Base-by-base conservation (phyloP, 1,140 invertebrate species). In the Eupeodes corollae region DNA sequence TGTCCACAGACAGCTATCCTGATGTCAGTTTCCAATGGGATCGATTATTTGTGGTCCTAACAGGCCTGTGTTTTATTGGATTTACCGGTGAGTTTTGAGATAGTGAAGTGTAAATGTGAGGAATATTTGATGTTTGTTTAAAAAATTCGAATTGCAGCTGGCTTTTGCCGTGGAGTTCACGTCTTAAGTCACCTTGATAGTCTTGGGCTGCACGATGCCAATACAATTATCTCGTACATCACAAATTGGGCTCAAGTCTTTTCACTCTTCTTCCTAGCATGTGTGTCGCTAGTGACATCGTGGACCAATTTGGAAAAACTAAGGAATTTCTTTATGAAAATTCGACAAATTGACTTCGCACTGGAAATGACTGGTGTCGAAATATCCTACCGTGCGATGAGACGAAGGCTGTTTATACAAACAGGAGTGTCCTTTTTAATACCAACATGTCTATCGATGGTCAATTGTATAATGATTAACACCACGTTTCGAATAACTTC, bases 401-500 rank as follows among this genome's bases (percentile, higher is more conserved):
- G 47, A 3, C 42, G 37, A 16, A 19, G 26, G 18, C 26, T 54
- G 9, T 42, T 47, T 1, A 34, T 44, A 6, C 30, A 52, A 46
- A 47, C 52, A 2, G 31, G 38, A 5, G 35, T 47, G 14, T 34
- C 40, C 12, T 31, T 49, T 5, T n/a, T 54, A 13, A 33, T 54
- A 6, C 47, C 52, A 3, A 33, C 35, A 5, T 34, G 16, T 5
- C 19, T 49, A n/a, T 54, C 52, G 1, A 54, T 54, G 52, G 47
- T 54, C 11, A 54, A 54, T 43, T 54, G 52, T 16, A 45, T 52
- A n/a, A 39, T 54, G 5, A 40, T 54, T 34, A 42, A 47, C 16
- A 31, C 44, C 14, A 21, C 14, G 6, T 41, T 43, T 6, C 13
- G 6, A 5, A 31, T 50, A 2, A 31, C 12, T 1, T 39, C 49